These are phyloP conservation scores for Halichoerus grypus DNA, from an alignment of 2,113 vertebrate species.

Conservation along the genomic window DNA sequence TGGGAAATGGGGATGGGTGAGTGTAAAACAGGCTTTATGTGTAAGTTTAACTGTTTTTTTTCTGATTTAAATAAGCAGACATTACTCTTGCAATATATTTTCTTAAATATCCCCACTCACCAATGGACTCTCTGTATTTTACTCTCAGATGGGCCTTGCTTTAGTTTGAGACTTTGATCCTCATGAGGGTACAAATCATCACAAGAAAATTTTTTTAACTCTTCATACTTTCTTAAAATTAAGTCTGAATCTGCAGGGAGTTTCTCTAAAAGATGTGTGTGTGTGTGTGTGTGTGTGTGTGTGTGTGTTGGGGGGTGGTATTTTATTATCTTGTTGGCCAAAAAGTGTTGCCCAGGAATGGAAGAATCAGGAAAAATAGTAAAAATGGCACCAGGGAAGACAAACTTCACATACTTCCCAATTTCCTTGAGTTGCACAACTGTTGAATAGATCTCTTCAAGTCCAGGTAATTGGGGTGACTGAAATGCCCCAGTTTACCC, in stretches of 20 bases:
- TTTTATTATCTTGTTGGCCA: neutral
- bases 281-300: too few species aligned
- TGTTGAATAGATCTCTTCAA: neutral
- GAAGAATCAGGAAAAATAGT: neutral
- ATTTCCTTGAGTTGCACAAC: neutral
- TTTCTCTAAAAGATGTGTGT: neutral
- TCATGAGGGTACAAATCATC: neutral
- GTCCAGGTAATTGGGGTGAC: neutral
- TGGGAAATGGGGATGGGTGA: neutral
- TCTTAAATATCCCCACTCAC: neutral
- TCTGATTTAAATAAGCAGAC: neutral
- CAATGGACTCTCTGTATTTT: neutral
- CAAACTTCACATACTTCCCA: neutral
- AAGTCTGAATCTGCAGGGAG: neutral
- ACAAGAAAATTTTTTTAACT: neutral
- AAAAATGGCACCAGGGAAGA: neutral
- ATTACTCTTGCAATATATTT: neutral
- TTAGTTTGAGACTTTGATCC: neutral
- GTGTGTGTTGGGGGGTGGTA: too few species aligned
- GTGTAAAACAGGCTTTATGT: neutral
- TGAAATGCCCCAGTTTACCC: neutral
- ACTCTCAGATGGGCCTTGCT: neutral
- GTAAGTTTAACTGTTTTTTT: neutral
- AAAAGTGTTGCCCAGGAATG: neutral
- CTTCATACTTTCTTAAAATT: neutral